Evolutionary conservation across 2,113 vertebrate genomes (phyloP).

Genomic region (Willisornis vidua): DNA sequence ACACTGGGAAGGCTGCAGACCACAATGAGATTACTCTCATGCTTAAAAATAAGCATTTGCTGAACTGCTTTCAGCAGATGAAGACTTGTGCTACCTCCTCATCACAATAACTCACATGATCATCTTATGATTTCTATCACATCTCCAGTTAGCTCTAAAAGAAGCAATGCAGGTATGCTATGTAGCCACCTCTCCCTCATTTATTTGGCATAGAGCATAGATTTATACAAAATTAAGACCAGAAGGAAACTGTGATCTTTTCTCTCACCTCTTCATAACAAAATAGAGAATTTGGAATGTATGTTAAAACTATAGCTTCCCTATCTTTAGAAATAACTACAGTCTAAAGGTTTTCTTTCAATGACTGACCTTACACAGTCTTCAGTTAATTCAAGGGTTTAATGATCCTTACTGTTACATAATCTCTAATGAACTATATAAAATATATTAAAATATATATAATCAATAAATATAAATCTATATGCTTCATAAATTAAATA

Average conservation of each 20-base stretch:
- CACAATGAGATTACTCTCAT: background rate
- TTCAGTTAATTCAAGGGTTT: background rate
- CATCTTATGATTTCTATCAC: background rate
- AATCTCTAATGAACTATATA: background rate
- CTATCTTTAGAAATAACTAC: background rate
- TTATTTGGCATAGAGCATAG: background rate
- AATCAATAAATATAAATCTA: background rate
- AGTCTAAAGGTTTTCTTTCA: background rate
- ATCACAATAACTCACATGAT: background rate
- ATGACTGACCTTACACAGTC: background rate
- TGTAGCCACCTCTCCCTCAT: background rate
- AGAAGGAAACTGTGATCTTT: background rate
- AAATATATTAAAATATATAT: background rate
- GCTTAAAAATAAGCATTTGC: background rate
- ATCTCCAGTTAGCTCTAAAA: background rate
- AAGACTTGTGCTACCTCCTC: background rate
- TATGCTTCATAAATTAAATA: background rate
- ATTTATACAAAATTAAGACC: background rate
- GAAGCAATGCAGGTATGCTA: background rate
- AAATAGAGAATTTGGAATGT: background rate
- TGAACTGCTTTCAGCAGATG: background rate
- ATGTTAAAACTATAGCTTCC: background rate
- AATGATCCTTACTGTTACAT: background rate
- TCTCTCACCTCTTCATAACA: background rate
- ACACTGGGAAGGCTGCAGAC: background rate